Evolutionary conservation across 1,140 invertebrate species (phyloP), one percentile per base, ranked within the genome.

Genomic region (Leptinotarsa defecta): DNA sequence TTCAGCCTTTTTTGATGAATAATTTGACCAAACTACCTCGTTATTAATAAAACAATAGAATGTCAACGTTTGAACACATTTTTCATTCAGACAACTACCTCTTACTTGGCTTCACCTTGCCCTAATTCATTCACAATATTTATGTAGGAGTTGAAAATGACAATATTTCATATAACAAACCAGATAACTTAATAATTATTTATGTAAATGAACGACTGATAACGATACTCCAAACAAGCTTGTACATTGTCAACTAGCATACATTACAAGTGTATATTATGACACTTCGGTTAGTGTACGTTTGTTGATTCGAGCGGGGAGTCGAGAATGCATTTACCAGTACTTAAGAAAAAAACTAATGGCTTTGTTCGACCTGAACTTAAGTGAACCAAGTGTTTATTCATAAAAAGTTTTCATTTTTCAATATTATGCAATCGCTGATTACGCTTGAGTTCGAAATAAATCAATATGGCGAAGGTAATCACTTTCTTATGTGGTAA

Each of bases 71-170:
- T 19, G 17, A 57, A 15, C 3, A 57, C 52, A n/a, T n/a, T 15
- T 43, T 57, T 19, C 13, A 57, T 5, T 19, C 3, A 5, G 0
- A 19, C 52, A 17, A 19, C 52, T 57, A 57, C 52, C 52, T 24
- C 15, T 73, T 73, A 62, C 62, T 64, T 43, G 34, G 34, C 34
- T 17, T 61, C 24, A 17, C 48, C 73, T 74, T 57, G 65, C 22
- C 65, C 65, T 69, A 49, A 68, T 67, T 62, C 19, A 19, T 65
- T 67, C 65, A 74, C 49, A 48, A 49, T 65, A 17, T 43, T 11
- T 24, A 62, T 48, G 74, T 75, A 71, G 43, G 74, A 27, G 27
- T 68, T 70, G 65, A 63, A 62, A 64, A 57, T 67, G 20, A 74
- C 64, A 74, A 52, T 67, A 57, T 67, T 24, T 19, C 43, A 64